Evolutionary conservation across 23 tunicate genomes (phyloP).

Genomic region (Aplidium turbinatum): DNA sequence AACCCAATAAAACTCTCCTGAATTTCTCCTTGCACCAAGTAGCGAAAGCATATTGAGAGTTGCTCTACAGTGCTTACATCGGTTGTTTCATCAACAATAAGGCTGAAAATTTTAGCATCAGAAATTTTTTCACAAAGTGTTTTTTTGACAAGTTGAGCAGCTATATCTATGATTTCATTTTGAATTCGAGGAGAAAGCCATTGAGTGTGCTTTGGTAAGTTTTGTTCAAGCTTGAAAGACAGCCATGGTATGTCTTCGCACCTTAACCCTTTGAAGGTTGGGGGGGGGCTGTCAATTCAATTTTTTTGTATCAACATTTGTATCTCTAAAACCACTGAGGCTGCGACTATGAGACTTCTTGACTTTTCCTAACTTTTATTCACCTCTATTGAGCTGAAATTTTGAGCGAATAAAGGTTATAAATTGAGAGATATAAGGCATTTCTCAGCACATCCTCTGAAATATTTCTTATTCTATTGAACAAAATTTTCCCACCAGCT

Average conservation of each 20-base stretch:
- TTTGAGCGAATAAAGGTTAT: too few relatives aligned
- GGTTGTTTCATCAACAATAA: slow-evolving; percentile 52
- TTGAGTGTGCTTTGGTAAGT: not conserved
- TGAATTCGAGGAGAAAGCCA: slow-evolving; percentile 22
- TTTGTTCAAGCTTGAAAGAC: not conserved
- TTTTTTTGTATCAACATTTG: too few relatives aligned
- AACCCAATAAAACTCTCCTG: slow-evolving; percentile 34
- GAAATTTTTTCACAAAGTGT: not conserved
- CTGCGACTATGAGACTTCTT: too few relatives aligned
- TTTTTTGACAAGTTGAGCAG: not conserved
- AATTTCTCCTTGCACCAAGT: not conserved
- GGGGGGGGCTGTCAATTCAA: too few relatives aligned
- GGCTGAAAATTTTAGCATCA: slow-evolving; percentile 1
- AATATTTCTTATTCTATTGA: too few relatives aligned
- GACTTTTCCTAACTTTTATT: too few relatives aligned
- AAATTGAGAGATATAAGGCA: too few relatives aligned
- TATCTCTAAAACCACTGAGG: too few relatives aligned
- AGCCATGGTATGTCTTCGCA: slow-evolving; percentile 27
- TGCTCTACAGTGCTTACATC: slow-evolving; percentile 29
- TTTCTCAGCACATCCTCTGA: too few relatives aligned
- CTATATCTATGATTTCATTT: slow-evolving; percentile 41
- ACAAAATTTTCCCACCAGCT: too few relatives aligned
- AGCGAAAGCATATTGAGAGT: slow-evolving; percentile 32
- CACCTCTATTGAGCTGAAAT: too few relatives aligned
- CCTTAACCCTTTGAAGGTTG: too few relatives aligned